A percentile compares a stretch with the other conserved stretches of the same genome.
Evolutionary conservation across 2,113 vertebrate species (phyloP).

Genomic region (Cynopterus brachyotis): DNA sequence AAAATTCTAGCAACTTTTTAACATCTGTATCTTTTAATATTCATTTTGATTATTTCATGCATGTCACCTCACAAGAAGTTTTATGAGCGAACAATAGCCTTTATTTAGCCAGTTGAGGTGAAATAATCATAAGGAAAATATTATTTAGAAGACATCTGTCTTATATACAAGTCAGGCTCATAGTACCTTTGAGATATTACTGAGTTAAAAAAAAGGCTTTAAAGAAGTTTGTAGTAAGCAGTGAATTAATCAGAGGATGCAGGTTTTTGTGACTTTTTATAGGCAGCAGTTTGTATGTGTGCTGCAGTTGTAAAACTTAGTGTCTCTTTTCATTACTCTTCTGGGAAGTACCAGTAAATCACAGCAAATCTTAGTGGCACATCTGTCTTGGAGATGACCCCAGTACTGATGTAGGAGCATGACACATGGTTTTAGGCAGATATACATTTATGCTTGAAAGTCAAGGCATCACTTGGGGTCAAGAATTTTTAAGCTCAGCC

Average conservation of each 20-base stretch:
- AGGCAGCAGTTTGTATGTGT: not conserved
- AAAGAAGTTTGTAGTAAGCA: not conserved
- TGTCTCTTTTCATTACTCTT: not conserved
- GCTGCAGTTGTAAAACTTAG: not conserved
- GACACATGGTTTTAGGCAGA: not conserved
- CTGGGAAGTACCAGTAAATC: not conserved
- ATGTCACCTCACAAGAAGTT: not conserved
- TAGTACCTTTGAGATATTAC: not conserved
- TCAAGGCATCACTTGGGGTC: not conserved
- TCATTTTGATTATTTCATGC: not conserved
- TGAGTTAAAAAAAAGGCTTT: not conserved
- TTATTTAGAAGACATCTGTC: not conserved
- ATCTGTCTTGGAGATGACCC: not conserved
- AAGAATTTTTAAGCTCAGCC: conserved; percentile 45
- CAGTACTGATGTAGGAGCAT: not conserved
- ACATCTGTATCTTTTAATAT: not conserved
- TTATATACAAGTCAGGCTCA: not conserved
- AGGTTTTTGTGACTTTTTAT: not conserved
- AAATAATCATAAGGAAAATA: not conserved
- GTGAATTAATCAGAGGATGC: not conserved
- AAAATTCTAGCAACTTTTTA: not conserved
- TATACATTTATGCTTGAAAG: not conserved
- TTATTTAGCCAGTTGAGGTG: not conserved
- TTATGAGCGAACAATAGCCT: not conserved
- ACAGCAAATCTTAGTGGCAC: not conserved